Conservation (phyloP, 2,797 vertebrate genomes). For the Sebastes nivosus region DNA sequence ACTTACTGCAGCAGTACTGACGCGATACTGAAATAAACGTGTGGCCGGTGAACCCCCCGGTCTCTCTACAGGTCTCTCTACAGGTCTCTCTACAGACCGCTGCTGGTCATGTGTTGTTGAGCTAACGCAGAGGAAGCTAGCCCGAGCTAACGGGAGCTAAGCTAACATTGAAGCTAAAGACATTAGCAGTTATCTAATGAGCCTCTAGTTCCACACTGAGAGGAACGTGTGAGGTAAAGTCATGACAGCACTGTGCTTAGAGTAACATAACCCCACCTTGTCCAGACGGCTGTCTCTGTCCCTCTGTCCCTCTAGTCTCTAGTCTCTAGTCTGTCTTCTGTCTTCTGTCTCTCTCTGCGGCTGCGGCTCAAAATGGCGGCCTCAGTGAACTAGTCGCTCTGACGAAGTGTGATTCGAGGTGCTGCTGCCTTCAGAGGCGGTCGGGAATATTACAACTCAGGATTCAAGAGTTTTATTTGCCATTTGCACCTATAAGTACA, state of each 20-base stretch:
- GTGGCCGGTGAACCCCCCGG: background rate
- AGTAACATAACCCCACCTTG: slow-evolving; percentile 69
- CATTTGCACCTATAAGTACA: too few species aligned
- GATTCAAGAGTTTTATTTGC: too few species aligned
- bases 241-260: slow-evolving; percentile 2
- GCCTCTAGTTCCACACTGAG: fast-evolving
- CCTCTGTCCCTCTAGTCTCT: background rate
- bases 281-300: slow-evolving; percentile 21
- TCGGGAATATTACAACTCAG: background rate
- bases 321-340: too few species aligned
- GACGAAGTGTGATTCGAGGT: background rate
- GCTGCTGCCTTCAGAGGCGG: slow-evolving; percentile 37
- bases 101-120: background rate
- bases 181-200: background rate
- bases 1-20: background rate
- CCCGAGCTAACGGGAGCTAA: slow-evolving; percentile 48
- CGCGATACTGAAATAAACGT: background rate
- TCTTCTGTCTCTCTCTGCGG: slow-evolving; percentile 50
- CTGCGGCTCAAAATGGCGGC: slow-evolving; percentile 83
- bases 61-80: too few species aligned
- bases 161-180: background rate
- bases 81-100: background rate
- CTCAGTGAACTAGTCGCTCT: slow-evolving; percentile 33
- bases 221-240: background rate
- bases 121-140: slow-evolving; percentile 16